Percentiles rank a stretch among this genome's conserved stretches.
Conservation (phyloP, 2,113 vertebrate genomes). For the Halcyon malimbica region DNA sequence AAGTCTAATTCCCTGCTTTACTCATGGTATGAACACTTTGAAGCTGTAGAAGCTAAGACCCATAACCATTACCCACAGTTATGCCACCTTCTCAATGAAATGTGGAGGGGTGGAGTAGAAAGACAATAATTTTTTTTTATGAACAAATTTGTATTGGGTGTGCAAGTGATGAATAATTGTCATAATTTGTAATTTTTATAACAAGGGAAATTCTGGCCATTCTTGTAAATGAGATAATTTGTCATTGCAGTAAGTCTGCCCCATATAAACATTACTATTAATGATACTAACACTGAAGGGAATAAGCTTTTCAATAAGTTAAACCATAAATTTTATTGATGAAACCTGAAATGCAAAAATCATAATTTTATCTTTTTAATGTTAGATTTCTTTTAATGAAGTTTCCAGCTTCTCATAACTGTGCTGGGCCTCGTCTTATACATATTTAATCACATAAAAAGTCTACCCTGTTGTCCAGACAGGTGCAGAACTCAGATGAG, state of each 20-base stretch:
- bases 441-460: background rate
- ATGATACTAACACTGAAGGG: background rate
- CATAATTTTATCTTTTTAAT: background rate
- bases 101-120: background rate
- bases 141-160: background rate
- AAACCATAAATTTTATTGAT: background rate
- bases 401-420: background rate
- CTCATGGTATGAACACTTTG: background rate
- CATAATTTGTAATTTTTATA: conserved; percentile 41
- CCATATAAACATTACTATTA: background rate
- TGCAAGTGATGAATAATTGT: conserved; percentile 31
- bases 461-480: background rate
- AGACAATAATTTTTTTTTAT: background rate
- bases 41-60: background rate
- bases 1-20: background rate
- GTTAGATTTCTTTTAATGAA: background rate
- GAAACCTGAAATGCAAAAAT: background rate
- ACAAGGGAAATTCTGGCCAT: conserved; percentile 9
- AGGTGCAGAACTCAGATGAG: background rate
- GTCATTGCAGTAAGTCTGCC: conserved; percentile 2
- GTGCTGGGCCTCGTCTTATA: background rate
- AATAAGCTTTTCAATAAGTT: background rate
- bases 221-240: conserved; percentile 29
- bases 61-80: background rate
- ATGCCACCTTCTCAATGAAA: background rate